phyloP scores from a whole-genome alignment of 2,797 vertebrate species.

The Monodelphis domestica region DNA sequence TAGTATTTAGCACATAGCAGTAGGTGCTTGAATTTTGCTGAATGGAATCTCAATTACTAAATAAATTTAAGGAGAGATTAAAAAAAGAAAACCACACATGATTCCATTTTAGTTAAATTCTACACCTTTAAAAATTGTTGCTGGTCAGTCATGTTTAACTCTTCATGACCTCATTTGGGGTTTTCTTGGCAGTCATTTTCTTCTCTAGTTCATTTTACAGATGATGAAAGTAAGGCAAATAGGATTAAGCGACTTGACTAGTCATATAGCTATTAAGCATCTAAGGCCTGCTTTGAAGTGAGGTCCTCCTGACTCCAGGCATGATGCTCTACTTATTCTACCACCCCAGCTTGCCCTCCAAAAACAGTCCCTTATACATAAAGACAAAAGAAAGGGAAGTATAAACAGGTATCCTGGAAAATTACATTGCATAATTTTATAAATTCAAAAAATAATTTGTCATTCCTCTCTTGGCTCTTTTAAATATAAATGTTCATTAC shows the following conservation, averaged over 20 bases:
- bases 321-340: not conserved
- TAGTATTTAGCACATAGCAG: not conserved
- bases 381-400: conserved; percentile 36
- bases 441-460: conserved; percentile 53
- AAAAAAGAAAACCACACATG: not conserved
- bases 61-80: not conserved
- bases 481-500: conserved; percentile 84
- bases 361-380: not conserved
- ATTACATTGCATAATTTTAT: not conserved
- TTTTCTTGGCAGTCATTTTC: not conserved
- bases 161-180: not conserved
- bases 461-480: conserved; percentile 67
- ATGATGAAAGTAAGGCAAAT: not conserved
- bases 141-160: not conserved
- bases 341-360: no score
- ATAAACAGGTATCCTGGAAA: not conserved
- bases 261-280: not conserved
- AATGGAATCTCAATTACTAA: not conserved
- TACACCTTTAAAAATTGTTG: not conserved
- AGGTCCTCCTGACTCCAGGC: not conserved
- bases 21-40: not conserved
- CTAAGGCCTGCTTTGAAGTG: not conserved
- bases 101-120: not conserved
- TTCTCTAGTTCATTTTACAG: not conserved
- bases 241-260: not conserved